These are phyloP conservation scores for Oryzias dopingdopingensis DNA, from an alignment of 2,797 vertebrate genomes.

Conservation along the genomic window DNA sequence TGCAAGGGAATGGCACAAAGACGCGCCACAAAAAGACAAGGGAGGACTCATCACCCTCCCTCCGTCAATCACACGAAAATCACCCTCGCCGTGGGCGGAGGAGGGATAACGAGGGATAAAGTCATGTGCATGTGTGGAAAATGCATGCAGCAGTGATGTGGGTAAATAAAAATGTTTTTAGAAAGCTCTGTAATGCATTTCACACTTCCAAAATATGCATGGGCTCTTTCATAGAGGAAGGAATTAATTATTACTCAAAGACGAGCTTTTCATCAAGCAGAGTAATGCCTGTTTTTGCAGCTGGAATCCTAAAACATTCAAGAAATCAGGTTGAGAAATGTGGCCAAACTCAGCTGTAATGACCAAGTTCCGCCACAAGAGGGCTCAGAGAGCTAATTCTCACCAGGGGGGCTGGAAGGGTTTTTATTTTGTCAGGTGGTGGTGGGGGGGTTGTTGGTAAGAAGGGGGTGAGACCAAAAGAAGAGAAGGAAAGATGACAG, in stretches of 20 bases:
- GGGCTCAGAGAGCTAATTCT: constrained; percentile 57
- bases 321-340: too few species aligned
- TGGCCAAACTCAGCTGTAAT: constrained; percentile 4
- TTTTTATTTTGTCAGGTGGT: constrained; percentile 62
- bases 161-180: constrained; percentile 1
- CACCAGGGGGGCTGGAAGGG: neutral
- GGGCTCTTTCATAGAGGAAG: too few species aligned
- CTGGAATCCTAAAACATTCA: too few species aligned
- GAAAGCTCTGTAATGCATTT: neutral
- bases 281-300: too few species aligned
- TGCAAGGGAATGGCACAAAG: constrained; percentile 70
- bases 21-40: constrained; percentile 81
- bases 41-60: constrained; percentile 63
- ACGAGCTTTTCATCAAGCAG: too few species aligned
- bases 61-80: constrained; percentile 64
- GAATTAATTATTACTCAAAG: too few species aligned
- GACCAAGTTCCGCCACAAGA: constrained; percentile 59
- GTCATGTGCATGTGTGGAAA: too few species aligned
- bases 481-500: neutral
- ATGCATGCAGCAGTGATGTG: neutral
- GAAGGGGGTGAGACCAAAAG: neutral
- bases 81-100: constrained; percentile 12
- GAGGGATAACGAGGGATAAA: neutral
- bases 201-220: too few species aligned
- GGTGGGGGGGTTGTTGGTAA: constrained; percentile 12